These are phyloP conservation scores for Lathamus discolor DNA, from an alignment of 2,113 vertebrate genomes.

Conservation along the genomic window DNA sequence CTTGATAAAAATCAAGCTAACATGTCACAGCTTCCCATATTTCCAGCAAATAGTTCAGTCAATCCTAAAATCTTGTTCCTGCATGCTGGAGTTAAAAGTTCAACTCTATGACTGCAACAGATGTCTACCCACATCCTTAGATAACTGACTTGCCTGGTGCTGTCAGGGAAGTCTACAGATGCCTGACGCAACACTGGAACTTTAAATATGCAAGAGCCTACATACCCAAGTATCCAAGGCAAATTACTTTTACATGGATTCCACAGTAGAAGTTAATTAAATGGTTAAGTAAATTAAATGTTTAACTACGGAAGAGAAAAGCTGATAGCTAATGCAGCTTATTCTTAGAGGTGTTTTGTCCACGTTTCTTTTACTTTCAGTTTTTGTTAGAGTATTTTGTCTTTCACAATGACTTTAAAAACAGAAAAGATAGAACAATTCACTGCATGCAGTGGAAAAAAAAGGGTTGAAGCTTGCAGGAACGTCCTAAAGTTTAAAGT, in stretches of 20 bases:
- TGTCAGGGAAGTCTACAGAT: not conserved
- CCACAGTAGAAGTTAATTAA: not conserved
- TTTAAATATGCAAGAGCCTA: not conserved
- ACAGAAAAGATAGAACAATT: not conserved
- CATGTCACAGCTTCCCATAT: not conserved
- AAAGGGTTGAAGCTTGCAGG: not conserved
- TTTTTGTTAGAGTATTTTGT: not conserved
- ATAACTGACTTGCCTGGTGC: not conserved
- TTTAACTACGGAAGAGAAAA: not conserved
- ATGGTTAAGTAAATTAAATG: not conserved
- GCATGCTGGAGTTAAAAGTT: constrained; percentile 28
- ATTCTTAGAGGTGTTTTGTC: not conserved
- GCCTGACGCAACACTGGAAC: not conserved
- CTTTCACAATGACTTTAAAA: not conserved
- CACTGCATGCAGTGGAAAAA: not conserved
- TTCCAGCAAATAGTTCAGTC: not conserved
- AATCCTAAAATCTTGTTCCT: constrained; percentile 3
- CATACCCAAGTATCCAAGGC: not conserved
- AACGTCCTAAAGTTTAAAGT: not conserved
- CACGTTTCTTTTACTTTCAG: not conserved
- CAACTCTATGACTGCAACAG: not conserved
- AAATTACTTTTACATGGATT: not conserved
- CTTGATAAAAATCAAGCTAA: not conserved
- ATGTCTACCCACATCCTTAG: not conserved
- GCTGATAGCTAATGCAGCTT: not conserved